Evolutionary conservation across 2,797 vertebrate species (phyloP).

Genomic region (Fratercula arctica): DNA sequence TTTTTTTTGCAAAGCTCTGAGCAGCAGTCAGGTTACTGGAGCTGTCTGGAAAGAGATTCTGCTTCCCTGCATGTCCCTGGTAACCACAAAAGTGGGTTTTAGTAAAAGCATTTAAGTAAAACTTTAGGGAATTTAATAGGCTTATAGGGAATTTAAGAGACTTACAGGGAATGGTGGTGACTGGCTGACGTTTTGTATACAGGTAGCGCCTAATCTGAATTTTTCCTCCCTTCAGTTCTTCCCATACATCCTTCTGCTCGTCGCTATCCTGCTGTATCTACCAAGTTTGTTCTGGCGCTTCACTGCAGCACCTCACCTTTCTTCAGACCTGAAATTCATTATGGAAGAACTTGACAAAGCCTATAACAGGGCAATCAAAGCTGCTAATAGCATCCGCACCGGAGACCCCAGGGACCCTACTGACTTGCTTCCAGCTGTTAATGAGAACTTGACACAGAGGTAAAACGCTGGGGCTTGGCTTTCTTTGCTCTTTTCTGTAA

Average conservation of each 20-base stretch:
- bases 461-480: conserved; percentile 26
- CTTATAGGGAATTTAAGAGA: neutral
- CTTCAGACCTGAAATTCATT: conserved; percentile 92
- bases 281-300: conserved; percentile 92
- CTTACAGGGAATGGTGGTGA: neutral
- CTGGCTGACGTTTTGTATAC: neutral
- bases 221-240: conserved; percentile 84
- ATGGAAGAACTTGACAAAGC: conserved; percentile 94
- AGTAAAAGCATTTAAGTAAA: neutral
- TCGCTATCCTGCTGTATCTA: conserved; percentile 88
- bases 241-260: conserved; percentile 90
- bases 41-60: neutral
- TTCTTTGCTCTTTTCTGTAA: neutral
- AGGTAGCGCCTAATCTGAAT: neutral
- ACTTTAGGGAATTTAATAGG: neutral
- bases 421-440: neutral
- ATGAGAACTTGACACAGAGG: conserved; percentile 74
- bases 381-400: conserved; percentile 79
- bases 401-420: conserved; percentile 56
- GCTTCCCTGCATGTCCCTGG: neutral
- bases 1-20: neutral
- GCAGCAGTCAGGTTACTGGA: neutral
- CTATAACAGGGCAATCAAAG: conserved; percentile 91
- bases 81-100: neutral
- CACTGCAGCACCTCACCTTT: conserved; percentile 85